A percentile compares a stretch with the other conserved stretches of the same genome.
These are phyloP conservation scores for Polyodon spathula DNA, from an alignment of 2,113 vertebrate species.

Conservation along the genomic window DNA sequence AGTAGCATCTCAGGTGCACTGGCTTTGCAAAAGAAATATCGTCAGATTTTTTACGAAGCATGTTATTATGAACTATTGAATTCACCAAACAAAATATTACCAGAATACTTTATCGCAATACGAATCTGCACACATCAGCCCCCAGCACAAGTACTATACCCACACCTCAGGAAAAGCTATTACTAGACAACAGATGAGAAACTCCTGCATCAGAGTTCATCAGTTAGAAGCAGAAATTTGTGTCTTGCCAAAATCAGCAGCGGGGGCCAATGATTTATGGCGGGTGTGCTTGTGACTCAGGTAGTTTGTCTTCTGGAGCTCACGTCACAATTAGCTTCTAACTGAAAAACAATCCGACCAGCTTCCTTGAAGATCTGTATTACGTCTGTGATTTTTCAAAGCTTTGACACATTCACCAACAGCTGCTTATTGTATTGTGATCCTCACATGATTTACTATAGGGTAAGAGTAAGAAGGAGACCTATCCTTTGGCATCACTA, in stretches of 20 bases:
- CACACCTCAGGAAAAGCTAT: not conserved
- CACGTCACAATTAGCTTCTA: conserved; percentile 1
- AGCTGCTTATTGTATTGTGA: not conserved
- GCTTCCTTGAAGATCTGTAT: not conserved
- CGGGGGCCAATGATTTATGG: conserved; percentile 4
- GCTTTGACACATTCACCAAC: not conserved
- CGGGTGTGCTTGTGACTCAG: not conserved
- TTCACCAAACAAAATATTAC: no score
- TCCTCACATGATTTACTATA: not conserved
- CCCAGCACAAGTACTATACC: not conserved
- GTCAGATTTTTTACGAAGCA: no score
- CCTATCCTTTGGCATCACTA: no score
- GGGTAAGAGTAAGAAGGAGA: no score
- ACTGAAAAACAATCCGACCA: not conserved
- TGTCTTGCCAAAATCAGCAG: not conserved
- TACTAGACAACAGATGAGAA: not conserved
- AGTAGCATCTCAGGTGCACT: no score
- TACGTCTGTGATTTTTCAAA: conserved; percentile 1
- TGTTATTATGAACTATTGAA: no score
- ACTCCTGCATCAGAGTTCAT: not conserved
- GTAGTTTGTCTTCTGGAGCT: not conserved
- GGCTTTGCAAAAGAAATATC: no score
- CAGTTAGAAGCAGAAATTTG: not conserved
- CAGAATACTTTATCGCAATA: not conserved
- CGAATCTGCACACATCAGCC: not conserved